Evolutionary conservation across 2,888 invertebrate species (phyloP).

Genomic region (Pachydiplax longipennis): DNA sequence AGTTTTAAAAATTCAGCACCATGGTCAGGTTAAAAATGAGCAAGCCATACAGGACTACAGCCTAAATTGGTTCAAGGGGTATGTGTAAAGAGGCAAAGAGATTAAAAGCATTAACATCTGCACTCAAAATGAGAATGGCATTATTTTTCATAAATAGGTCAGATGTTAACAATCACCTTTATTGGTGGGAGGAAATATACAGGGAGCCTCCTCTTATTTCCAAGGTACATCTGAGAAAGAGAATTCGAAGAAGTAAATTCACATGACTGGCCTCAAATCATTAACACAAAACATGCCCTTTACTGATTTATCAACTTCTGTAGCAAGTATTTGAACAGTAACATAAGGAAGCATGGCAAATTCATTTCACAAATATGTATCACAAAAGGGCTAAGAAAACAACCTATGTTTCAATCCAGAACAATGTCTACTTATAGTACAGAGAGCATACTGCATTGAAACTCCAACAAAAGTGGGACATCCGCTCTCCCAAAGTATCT

Average conservation of each 20-base stretch:
- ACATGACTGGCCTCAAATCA: background rate
- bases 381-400: too few relatives aligned
- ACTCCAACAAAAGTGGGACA: too few relatives aligned
- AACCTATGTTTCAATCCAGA: too few relatives aligned
- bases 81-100: background rate
- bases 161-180: slow-evolving; percentile 18
- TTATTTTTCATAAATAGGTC: background rate
- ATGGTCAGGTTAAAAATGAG: background rate
- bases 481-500: too few relatives aligned
- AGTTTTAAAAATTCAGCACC: background rate
- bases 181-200: slow-evolving; percentile 37
- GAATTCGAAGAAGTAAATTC: slow-evolving; percentile 19
- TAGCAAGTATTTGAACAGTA: background rate
- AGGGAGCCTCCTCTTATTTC: slow-evolving; percentile 31
- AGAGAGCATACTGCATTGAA: too few relatives aligned
- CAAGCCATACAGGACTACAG: slow-evolving; percentile 29
- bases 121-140: background rate
- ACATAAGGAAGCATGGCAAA: too few relatives aligned
- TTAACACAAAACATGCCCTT: background rate
- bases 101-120: slow-evolving; percentile 19
- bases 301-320: background rate
- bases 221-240: slow-evolving; percentile 39
- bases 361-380: too few relatives aligned
- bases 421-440: too few relatives aligned
- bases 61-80: background rate